phyloP scores from a whole-genome alignment of 2,888 invertebrate genomes.

The Drosophila macrospina region DNA sequence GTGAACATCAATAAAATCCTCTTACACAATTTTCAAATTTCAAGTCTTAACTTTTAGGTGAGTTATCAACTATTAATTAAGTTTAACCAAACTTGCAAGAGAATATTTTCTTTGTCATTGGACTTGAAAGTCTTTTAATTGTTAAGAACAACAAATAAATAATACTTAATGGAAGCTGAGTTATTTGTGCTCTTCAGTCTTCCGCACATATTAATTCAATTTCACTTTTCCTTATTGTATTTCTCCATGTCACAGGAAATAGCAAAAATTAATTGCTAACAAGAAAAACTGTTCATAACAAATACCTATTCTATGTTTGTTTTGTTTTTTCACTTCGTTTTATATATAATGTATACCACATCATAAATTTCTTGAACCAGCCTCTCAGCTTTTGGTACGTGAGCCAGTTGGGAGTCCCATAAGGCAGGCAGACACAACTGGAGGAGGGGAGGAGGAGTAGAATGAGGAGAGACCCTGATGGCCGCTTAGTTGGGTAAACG shows the following conservation, averaged over 20 bases:
- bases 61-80: too few species aligned
- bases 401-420: slow-evolving; percentile 37
- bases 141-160: neutral
- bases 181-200: neutral
- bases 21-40: too few species aligned
- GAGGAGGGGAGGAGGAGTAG: neutral
- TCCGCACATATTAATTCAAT: slow-evolving; percentile 1
- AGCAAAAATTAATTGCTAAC: slow-evolving; percentile 20
- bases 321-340: neutral
- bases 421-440: slow-evolving; percentile 33
- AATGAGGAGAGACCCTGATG: slow-evolving; percentile 33
- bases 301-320: slow-evolving; percentile 13
- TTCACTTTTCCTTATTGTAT: neutral
- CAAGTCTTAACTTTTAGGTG: too few species aligned
- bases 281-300: slow-evolving; percentile 1
- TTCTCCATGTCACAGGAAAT: slow-evolving; percentile 3
- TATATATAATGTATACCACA: slow-evolving; percentile 7
- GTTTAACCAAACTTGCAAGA: too few species aligned
- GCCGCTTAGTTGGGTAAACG: slow-evolving; percentile 50
- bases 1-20: too few species aligned
- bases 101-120: too few species aligned
- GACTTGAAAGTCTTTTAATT: too few species aligned
- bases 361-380: slow-evolving; percentile 42
- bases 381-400: slow-evolving; percentile 46
- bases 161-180: neutral